Conservation (phyloP, 2,113 vertebrate species). For the Syngnathus scovelli region DNA sequence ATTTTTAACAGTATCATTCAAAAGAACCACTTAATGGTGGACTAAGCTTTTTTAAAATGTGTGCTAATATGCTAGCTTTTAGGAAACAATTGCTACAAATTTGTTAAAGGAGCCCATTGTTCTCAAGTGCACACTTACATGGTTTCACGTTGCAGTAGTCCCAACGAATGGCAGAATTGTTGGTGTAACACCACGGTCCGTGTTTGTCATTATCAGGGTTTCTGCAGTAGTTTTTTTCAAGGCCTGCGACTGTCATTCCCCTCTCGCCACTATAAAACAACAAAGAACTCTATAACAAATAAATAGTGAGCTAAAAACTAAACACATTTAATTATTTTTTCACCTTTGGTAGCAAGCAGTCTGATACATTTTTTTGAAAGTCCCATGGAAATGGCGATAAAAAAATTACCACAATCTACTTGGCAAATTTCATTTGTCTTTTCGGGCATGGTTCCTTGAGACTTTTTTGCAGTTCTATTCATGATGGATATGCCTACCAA, state of each 20-base stretch:
- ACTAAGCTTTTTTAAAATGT: background rate
- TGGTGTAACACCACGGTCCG: constrained; percentile 97
- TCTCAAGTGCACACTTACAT: constrained; percentile 75
- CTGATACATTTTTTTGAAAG: background rate
- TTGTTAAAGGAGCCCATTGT: background rate
- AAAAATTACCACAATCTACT: background rate
- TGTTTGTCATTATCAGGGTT: constrained; percentile 96
- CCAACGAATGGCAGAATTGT: constrained; percentile 85
- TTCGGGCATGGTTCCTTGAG: background rate
- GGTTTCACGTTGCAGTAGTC: constrained; percentile 90
- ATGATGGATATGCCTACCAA: background rate
- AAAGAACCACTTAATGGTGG: too few relatives aligned
- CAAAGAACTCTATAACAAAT: constrained; percentile 20
- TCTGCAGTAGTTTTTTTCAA: constrained; percentile 88
- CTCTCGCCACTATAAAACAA: constrained; percentile 42
- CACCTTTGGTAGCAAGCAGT: background rate
- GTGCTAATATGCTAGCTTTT: background rate
- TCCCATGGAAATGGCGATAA: background rate
- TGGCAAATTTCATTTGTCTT: background rate
- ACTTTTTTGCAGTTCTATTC: background rate
- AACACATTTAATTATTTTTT: background rate
- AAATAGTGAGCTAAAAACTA: background rate
- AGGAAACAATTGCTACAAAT: background rate
- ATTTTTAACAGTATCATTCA: too few relatives aligned
- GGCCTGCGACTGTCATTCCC: constrained; percentile 67